Evolutionary conservation across 2,888 invertebrate species (phyloP).

Genomic region (Galerucella pusilla): DNA sequence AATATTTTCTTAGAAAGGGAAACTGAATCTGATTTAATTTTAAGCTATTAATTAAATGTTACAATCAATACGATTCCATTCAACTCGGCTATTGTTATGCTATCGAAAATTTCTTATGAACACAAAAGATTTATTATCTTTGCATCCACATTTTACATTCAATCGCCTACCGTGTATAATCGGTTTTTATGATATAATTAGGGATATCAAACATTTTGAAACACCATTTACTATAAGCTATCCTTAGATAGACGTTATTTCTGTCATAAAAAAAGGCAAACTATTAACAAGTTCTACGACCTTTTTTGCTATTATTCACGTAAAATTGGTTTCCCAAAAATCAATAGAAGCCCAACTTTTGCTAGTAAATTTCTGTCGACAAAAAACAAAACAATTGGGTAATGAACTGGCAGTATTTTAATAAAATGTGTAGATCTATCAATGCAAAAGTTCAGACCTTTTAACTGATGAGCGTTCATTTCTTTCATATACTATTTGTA

Average conservation of each 20-base stretch:
- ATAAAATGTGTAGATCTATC: no score
- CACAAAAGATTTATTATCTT: conserved; percentile 14
- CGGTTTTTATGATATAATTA: conserved; percentile 10
- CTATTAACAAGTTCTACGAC: background rate
- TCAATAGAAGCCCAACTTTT: no score
- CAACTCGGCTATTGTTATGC: conserved; percentile 1
- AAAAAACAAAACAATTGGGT: no score
- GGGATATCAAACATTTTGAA: conserved; percentile 5
- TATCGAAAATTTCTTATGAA: conserved; percentile 11
- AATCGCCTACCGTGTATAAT: background rate
- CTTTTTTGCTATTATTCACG: background rate
- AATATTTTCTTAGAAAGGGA: background rate
- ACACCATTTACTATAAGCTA: background rate
- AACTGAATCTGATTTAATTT: conserved; percentile 6
- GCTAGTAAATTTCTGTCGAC: no score
- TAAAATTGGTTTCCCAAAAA: background rate
- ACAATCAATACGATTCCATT: conserved; percentile 10
- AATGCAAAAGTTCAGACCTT: no score
- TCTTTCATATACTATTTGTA: no score
- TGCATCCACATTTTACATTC: background rate
- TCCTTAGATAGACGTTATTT: background rate
- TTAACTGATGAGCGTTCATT: no score
- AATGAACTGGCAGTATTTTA: no score
- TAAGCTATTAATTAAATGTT: background rate
- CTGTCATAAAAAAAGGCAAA: background rate